Conservation (phyloP, 2,888 invertebrate genomes). For the Saturnia japonica region DNA sequence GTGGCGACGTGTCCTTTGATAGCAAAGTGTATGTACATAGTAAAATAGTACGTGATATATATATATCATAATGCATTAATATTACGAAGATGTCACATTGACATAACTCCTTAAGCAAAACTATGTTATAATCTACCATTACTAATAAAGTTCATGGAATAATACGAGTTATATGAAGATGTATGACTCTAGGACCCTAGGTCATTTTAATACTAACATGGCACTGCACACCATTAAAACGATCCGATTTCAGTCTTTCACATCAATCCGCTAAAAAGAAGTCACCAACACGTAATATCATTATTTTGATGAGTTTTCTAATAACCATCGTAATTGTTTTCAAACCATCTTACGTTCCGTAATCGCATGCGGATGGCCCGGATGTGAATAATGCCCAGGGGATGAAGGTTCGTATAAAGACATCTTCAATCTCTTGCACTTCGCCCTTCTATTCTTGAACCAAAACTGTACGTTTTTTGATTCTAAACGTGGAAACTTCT, state of each 20-base stretch:
- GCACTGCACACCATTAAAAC: constrained; percentile 74
- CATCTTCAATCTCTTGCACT: constrained; percentile 98
- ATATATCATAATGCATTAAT: constrained; percentile 19
- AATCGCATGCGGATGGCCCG: constrained; percentile 78
- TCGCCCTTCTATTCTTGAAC: constrained; percentile 99
- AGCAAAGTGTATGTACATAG: constrained; percentile 51
- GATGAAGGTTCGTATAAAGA: constrained; percentile 89
- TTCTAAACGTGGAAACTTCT: constrained; percentile 99
- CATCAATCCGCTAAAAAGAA: constrained; percentile 50
- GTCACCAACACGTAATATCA: constrained; percentile 22
- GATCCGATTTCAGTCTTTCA: constrained; percentile 75
- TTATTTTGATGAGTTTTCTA: constrained; percentile 11
- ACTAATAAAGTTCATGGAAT: constrained; percentile 53
- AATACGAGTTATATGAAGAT: constrained; percentile 56
- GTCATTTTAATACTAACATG: constrained; percentile 75
- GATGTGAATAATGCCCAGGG: constrained; percentile 83
- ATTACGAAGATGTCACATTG: constrained; percentile 19
- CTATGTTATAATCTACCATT: constrained; percentile 48
- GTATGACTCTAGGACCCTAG: constrained; percentile 46
- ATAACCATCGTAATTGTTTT: constrained; percentile 36
- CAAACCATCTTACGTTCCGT: constrained; percentile 77
- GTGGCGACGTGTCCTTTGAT: constrained; percentile 53
- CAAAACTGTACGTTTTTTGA: constrained; percentile 99
- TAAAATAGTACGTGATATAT: constrained; percentile 39
- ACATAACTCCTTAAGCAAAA: constrained; percentile 45